These are phyloP conservation scores for Sacculina carcini DNA, from an alignment of 2,888 invertebrate genomes.

Conservation along the genomic window DNA sequence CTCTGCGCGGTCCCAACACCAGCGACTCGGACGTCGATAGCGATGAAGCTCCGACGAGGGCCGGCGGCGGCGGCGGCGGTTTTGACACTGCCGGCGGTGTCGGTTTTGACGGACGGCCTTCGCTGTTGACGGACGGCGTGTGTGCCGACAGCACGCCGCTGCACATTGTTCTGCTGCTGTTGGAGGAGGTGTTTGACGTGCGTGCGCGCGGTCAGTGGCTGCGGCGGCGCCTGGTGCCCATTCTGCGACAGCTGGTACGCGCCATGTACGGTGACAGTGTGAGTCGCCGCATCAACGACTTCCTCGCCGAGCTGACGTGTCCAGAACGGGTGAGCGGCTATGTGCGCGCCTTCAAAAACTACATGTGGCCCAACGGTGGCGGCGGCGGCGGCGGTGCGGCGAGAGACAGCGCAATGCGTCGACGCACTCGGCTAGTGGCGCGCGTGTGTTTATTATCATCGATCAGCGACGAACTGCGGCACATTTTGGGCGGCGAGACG, in stretches of 20 bases:
- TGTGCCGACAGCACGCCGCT: conserved; percentile 57
- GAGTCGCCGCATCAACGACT: conserved; percentile 60
- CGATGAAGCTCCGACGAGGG: no score
- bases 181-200: conserved; percentile 63
- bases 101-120: no score
- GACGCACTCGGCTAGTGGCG: conserved; percentile 58
- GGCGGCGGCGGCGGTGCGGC: conserved; percentile 26
- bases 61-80: no score
- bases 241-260: conserved; percentile 46
- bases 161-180: conserved; percentile 44
- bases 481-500: conserved; percentile 67
- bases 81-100: not conserved
- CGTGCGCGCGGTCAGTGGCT: conserved; percentile 57
- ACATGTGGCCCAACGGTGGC: conserved; percentile 32
- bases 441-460: conserved; percentile 5
- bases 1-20: conserved; percentile 23
- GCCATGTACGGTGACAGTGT: conserved; percentile 38
- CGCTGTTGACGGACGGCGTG: no score
- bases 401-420: conserved; percentile 9
- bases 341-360: conserved; percentile 44
- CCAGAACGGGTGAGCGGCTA: conserved; percentile 69
- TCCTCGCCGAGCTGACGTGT: conserved; percentile 59
- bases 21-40: conserved; percentile 19
- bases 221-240: conserved; percentile 40
- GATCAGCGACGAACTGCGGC: conserved; percentile 51